phyloP scores from a whole-genome alignment of 1,140 invertebrate species.

The Trichonephila clavipes region DNA sequence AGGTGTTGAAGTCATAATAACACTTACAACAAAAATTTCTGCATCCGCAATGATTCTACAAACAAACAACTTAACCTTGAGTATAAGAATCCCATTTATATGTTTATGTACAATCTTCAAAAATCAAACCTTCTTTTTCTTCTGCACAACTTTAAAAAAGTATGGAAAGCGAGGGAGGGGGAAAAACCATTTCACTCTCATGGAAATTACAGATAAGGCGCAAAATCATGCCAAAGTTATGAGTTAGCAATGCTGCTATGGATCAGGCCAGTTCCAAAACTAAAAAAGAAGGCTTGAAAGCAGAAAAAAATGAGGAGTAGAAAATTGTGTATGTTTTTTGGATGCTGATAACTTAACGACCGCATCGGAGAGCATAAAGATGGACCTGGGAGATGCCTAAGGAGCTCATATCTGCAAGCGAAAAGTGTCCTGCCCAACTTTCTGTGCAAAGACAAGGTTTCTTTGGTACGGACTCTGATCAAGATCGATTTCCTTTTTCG shows the following conservation, averaged over 20 bases:
- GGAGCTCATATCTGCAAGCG: conserved; percentile 2
- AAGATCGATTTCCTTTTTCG: conserved; percentile 45
- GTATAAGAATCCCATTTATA: too few relatives aligned
- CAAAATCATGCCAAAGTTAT: not conserved
- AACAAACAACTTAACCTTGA: too few relatives aligned
- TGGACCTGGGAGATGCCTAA: not conserved
- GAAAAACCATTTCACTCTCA: not conserved
- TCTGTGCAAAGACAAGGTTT: not conserved
- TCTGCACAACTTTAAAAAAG: not conserved
- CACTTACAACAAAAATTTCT: too few relatives aligned
- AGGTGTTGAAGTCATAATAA: too few relatives aligned
- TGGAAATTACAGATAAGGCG: conserved; percentile 18
- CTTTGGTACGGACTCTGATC: conserved; percentile 8
- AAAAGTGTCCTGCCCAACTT: not conserved
- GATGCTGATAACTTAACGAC: conserved; percentile 44
- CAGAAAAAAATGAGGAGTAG: not conserved
- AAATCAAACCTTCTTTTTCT: conserved; percentile 8
- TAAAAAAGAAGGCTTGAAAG: not conserved
- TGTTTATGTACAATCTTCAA: not conserved
- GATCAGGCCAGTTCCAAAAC: not conserved
- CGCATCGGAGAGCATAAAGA: not conserved
- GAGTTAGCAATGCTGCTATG: conserved; percentile 13
- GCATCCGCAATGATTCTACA: too few relatives aligned
- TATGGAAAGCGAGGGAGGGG: not conserved
- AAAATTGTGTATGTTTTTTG: conserved; percentile 36